phyloP scores from a whole-genome alignment of 2,113 vertebrate genomes.

The Notarius quadriscutis region DNA sequence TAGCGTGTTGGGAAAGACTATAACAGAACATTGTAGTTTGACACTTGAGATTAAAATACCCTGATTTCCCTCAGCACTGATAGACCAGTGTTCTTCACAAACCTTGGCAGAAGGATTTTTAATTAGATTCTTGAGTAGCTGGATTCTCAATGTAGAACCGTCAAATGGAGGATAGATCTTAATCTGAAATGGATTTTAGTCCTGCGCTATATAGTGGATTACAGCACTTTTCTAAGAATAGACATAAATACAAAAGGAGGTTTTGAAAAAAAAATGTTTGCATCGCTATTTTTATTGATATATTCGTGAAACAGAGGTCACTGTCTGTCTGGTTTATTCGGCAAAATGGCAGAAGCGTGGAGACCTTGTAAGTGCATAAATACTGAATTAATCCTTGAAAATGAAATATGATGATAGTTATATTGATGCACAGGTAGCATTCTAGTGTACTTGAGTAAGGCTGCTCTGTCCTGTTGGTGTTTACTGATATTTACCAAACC shows the following conservation, averaged over 20 bases:
- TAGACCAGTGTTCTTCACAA: not conserved
- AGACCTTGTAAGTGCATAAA: not conserved
- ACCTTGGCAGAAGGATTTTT: not conserved
- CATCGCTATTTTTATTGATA: not conserved
- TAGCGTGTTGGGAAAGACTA: not conserved
- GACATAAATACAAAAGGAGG: not conserved
- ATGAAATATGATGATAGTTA: not conserved
- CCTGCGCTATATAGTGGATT: not conserved
- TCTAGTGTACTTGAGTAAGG: not conserved
- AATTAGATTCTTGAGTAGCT: not conserved
- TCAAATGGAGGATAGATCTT: not conserved
- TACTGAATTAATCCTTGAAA: not conserved
- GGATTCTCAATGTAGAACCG: not conserved
- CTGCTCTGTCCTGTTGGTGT: slow-evolving; percentile 16
- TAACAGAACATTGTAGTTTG: not conserved
- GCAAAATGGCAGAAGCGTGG: not conserved
- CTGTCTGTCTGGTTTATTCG: not conserved
- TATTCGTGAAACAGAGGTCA: not conserved
- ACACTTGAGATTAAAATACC: not conserved
- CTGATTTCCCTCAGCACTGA: not conserved
- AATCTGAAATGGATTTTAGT: not conserved
- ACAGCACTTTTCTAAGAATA: not conserved
- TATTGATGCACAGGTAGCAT: not conserved
- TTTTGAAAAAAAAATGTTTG: not conserved
- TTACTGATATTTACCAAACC: slow-evolving; percentile 15